phyloP scores from a whole-genome alignment of 1,140 invertebrate species.

The Micrasema minimum region DNA sequence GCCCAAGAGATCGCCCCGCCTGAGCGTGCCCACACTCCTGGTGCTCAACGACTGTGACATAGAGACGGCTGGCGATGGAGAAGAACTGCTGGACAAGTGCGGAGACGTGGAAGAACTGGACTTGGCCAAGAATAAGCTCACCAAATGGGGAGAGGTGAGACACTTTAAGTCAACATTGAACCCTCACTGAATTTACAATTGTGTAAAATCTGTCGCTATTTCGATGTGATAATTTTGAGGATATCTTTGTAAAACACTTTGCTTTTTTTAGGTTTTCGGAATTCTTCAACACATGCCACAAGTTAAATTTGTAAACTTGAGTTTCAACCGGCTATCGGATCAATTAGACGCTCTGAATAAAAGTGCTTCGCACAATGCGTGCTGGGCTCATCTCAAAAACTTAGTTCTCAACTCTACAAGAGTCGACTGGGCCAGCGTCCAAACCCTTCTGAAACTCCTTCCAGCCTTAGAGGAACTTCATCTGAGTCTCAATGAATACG shows the following conservation, averaged over 20 bases:
- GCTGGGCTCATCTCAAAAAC: slow-evolving; percentile 75
- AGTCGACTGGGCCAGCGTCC: slow-evolving; percentile 85
- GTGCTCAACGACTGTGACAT: slow-evolving; percentile 92
- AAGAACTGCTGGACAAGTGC: slow-evolving; percentile 82
- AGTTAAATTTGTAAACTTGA: slow-evolving; percentile 90
- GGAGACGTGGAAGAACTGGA: slow-evolving; percentile 88
- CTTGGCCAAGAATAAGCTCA: slow-evolving; percentile 88
- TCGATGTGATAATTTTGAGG: background rate
- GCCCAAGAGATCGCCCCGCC: slow-evolving; percentile 80
- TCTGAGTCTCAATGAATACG: slow-evolving; percentile 88
- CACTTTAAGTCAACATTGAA: background rate
- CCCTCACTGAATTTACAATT: background rate
- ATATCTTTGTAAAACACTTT: background rate
- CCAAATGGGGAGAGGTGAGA: slow-evolving; percentile 82
- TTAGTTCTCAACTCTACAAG: slow-evolving; percentile 88
- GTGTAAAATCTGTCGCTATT: background rate
- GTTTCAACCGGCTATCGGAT: slow-evolving; percentile 84
- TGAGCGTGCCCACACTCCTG: slow-evolving; percentile 82
- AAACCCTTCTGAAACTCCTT: slow-evolving; percentile 77
- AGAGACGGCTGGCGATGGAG: slow-evolving; percentile 83
- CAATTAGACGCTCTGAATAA: slow-evolving; percentile 69
- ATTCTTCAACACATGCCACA: slow-evolving; percentile 87
- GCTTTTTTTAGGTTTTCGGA: slow-evolving; percentile 81
- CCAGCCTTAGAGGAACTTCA: slow-evolving; percentile 89
- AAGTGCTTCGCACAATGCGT: slow-evolving; percentile 60